Conservation (phyloP, 2,797 vertebrate species). For the Cetoscarus ocellatus region DNA sequence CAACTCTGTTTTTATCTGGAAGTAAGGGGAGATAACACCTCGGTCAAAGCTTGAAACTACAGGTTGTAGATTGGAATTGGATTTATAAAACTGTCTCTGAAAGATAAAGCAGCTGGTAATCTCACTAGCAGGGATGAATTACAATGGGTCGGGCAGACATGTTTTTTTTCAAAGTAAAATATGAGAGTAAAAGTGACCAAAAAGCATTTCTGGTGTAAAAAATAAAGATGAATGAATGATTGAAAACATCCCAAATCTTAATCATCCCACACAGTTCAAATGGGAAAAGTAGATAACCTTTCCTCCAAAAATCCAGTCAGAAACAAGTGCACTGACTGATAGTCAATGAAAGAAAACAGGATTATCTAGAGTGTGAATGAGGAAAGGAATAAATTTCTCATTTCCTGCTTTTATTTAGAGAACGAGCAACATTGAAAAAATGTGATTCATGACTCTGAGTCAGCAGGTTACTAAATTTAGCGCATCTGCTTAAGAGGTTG, state of each 20-base stretch:
- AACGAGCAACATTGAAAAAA: not conserved
- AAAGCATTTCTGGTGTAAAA: not conserved
- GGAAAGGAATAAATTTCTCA: not conserved
- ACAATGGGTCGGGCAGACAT: constrained; percentile 14
- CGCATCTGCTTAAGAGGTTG: too few relatives aligned
- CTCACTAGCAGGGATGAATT: constrained; percentile 19
- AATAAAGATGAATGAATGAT: constrained; percentile 12
- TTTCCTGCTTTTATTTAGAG: not conserved
- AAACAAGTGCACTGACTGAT: not conserved
- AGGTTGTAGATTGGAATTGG: constrained; percentile 52
- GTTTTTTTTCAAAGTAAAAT: constrained; percentile 2
- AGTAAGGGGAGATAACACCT: constrained; percentile 58
- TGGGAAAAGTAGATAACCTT: constrained; percentile 17
- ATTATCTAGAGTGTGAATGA: not conserved
- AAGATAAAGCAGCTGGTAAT: constrained; percentile 26
- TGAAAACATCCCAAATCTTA: constrained; percentile 12
- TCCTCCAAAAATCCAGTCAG: constrained; percentile 5
- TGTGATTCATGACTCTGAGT: constrained; percentile 6
- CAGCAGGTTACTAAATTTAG: not conserved
- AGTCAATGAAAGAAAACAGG: not conserved
- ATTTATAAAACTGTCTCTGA: constrained; percentile 35
- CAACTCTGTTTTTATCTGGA: constrained; percentile 70
- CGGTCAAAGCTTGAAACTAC: constrained; percentile 50
- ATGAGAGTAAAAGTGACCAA: not conserved
- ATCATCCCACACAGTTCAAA: constrained; percentile 20